Conservation (phyloP, 2,797 vertebrate species). For the Echiichthys vipera region DNA sequence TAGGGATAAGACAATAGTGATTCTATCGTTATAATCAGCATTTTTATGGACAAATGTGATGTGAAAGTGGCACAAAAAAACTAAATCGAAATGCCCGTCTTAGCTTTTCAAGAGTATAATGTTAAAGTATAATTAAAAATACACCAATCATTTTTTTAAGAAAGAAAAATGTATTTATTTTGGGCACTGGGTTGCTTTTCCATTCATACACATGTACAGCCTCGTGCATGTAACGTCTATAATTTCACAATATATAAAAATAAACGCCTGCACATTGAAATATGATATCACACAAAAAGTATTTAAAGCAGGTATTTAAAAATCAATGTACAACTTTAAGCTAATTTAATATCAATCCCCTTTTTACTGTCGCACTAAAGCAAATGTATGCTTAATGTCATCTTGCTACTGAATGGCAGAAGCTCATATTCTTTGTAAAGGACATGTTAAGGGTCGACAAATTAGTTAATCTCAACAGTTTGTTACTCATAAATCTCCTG, state of each 20-base stretch:
- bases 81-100: too few species aligned
- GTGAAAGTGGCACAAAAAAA: neutral
- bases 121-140: neutral
- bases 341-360: neutral
- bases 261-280: too few species aligned
- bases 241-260: too few species aligned
- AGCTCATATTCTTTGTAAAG: neutral
- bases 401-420: neutral
- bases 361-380: neutral
- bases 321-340: neutral
- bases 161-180: neutral
- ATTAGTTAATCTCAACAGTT: neutral
- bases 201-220: neutral
- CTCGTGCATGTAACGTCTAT: neutral
- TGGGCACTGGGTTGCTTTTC: neutral
- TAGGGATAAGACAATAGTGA: neutral
- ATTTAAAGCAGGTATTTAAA: too few species aligned
- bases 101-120: too few species aligned
- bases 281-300: too few species aligned
- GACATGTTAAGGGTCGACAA: neutral
- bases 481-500: constrained; percentile 3
- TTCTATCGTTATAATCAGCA: neutral
- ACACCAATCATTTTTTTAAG: neutral
- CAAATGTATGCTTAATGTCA: neutral
- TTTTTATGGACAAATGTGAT: neutral